Base-by-base conservation (phyloP, 1,140 invertebrate species). In the Scaptomyza pallida region DNA sequence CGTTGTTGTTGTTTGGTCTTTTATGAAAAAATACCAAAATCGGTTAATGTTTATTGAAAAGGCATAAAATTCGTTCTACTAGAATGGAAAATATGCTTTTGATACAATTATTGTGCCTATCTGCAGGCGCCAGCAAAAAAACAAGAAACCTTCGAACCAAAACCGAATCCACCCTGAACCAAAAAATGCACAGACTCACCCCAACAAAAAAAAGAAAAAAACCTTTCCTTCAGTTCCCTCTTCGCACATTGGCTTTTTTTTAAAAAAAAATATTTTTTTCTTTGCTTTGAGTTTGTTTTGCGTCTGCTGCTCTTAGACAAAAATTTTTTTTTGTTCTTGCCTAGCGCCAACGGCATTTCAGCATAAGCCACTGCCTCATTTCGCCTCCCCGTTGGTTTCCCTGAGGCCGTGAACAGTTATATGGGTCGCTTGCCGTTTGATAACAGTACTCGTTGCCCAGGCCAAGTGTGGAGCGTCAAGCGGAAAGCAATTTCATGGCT, bases 31-130 rank as follows among this genome's bases (percentile, higher is more conserved):
- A 89, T 86, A 89, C 89, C 89, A 68, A 90, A 90, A 89, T 90
- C 89, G 89, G 78, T 90, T 88, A 91, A 91, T 91, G 89, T 91
- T 91, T 91, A 91, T 91, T 91, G 89, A 91, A 91, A 91, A 91
- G 81, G 83, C 88, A 91, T 91, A 91, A 91, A 91, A 91, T 90
- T 91, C 89, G 89, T 90, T 91, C 89, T 90, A 91, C 89, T 88
- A 91, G 89, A 91, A 91, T 91, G 86, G 75, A 91, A 91, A 91
- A 91, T 91, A 91, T 91, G 89, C 89, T 91, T 89, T 91, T 90
- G 89, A 91, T 91, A 91, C 89, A 89, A 90, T 90, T 86, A 90
- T 86, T 88, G 81, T 88, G 75, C 85, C 82, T 88, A 88, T 89
- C 85, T 88, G 67, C 82, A 82, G 82, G 83, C 83, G 60, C 67